Conservation (phyloP, 2,797 vertebrate genomes). For the Jordanella pulchra region DNA sequence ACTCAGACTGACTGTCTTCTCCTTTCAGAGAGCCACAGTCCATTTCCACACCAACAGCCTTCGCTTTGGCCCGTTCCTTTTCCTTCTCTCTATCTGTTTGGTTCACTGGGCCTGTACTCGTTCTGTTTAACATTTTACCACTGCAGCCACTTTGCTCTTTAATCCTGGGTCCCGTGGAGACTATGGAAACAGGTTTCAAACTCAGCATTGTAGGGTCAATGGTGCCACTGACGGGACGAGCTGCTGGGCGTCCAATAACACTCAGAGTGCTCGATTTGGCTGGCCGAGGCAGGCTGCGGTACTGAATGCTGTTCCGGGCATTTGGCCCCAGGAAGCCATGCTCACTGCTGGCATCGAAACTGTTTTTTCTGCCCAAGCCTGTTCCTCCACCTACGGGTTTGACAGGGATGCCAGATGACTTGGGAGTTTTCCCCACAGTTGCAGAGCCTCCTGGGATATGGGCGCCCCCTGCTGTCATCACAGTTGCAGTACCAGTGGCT, state of each 20-base stretch:
- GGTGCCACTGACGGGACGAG: slow-evolving; percentile 86
- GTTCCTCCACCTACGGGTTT: slow-evolving; percentile 83
- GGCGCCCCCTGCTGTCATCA: slow-evolving; percentile 88
- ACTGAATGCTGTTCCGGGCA: slow-evolving; percentile 92
- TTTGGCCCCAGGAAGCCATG: slow-evolving; percentile 90
- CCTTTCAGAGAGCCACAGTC: slow-evolving; percentile 80
- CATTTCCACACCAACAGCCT: slow-evolving; percentile 87
- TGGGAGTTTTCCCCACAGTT: slow-evolving; percentile 91
- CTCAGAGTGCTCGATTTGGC: slow-evolving; percentile 96
- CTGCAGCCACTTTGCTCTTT: slow-evolving; percentile 73
- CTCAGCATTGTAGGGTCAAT: slow-evolving; percentile 89
- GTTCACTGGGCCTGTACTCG: slow-evolving; percentile 86
- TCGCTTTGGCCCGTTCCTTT: slow-evolving; percentile 96
- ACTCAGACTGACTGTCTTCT: slow-evolving; percentile 63
- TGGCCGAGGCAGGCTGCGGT: slow-evolving; percentile 94
- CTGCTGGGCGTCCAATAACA: slow-evolving; percentile 83
- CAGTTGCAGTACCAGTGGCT: slow-evolving; percentile 87
- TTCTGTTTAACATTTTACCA: slow-evolving; percentile 62
- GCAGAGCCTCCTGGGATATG: slow-evolving; percentile 85
- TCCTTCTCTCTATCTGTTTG: slow-evolving; percentile 97
- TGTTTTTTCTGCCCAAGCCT: slow-evolving; percentile 87
- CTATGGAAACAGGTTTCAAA: slow-evolving; percentile 80
- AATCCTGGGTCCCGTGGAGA: slow-evolving; percentile 77
- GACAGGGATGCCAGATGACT: slow-evolving; percentile 92
- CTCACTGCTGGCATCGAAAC: slow-evolving; percentile 88